Evolutionary conservation across 2,113 vertebrate genomes (phyloP), one percentile per base, ranked within the genome.

Genomic region (Probosciger aterrimus): DNA sequence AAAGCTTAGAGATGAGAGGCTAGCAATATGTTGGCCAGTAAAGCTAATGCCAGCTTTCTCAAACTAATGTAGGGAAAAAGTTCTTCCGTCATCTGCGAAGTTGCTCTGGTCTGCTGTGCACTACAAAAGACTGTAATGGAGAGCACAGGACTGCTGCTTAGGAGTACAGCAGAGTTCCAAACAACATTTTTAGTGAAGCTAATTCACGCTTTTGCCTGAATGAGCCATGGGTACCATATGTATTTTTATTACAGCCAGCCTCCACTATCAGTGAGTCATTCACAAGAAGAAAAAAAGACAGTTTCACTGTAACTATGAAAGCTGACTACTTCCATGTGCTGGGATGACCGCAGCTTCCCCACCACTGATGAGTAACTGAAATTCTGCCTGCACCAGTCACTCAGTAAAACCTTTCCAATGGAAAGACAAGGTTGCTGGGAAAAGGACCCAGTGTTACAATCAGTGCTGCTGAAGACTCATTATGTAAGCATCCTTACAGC

Each of bases 191-290:
- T 91, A 94, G 88, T 65, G 84, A 94, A 95, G 41, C 79, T 73
- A 95, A 94, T 95, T 96, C 93, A 96, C 90, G 3, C 82, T 85
- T 87, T 79, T 86, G 83, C 73, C 65, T 96, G 86, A 95, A 96
- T 91, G 91, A 95, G 83, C 88, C 88, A 86, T 41, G 37, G 83
- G 76, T 49, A 91, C 91, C 94, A 95, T 87, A 95, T 92, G 93
- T 92, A 94, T 97, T 96, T 95, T 95, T 82, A 57, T 95, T 89
- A 82, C 86, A 97, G 84, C 23, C 96, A 95, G 93, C 94, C 93
- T 96, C 94, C 91, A 95, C 87, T 90, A 82, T 27, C 7, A 79
- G 44, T 96, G 91, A 95, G 84, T 96, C 78, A 95, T 94, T 96
- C 81, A 85, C 30, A 65, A 69, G 46, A 8, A 47, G 33, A 46